Percentiles rank a stretch among this genome's conserved stretches.
phyloP scores from a whole-genome alignment of 2,113 vertebrate species.

The Hirundichthys speculiger region DNA sequence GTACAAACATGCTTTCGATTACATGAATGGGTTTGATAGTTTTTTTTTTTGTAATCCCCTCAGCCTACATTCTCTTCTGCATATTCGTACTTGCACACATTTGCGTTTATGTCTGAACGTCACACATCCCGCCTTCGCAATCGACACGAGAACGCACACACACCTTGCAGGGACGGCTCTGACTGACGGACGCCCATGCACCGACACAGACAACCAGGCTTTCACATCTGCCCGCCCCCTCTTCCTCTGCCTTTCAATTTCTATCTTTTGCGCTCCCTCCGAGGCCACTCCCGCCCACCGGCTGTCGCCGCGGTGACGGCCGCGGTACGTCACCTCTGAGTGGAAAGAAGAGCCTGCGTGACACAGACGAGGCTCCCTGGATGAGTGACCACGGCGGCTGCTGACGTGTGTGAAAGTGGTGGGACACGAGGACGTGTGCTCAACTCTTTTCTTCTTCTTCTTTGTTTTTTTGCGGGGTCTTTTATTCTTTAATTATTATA shows the following conservation, averaged over 20 bases:
- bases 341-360: slow-evolving; percentile 61
- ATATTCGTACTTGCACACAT: neutral
- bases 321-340: slow-evolving; percentile 58
- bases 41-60: neutral
- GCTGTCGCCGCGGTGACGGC: slow-evolving; percentile 52
- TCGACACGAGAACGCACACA: slow-evolving; percentile 34
- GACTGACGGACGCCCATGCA: slow-evolving; percentile 56
- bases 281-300: slow-evolving; percentile 63
- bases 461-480: neutral
- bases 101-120: slow-evolving; percentile 18
- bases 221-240: slow-evolving; percentile 70
- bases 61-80: slow-evolving; percentile 35
- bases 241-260: slow-evolving; percentile 55
- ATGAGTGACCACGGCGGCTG: slow-evolving; percentile 41
- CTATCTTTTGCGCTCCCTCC: slow-evolving; percentile 39
- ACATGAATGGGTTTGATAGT: too few species aligned
- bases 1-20: too few species aligned
- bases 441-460: neutral
- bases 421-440: slow-evolving; percentile 22
- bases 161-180: slow-evolving; percentile 19
- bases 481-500: neutral
- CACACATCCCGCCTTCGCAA: slow-evolving; percentile 40
- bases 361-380: slow-evolving; percentile 39
- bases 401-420: slow-evolving; percentile 69
- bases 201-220: slow-evolving; percentile 32